Conservation (phyloP, 2,797 vertebrate genomes). For the Pelodytes ibericus region DNA sequence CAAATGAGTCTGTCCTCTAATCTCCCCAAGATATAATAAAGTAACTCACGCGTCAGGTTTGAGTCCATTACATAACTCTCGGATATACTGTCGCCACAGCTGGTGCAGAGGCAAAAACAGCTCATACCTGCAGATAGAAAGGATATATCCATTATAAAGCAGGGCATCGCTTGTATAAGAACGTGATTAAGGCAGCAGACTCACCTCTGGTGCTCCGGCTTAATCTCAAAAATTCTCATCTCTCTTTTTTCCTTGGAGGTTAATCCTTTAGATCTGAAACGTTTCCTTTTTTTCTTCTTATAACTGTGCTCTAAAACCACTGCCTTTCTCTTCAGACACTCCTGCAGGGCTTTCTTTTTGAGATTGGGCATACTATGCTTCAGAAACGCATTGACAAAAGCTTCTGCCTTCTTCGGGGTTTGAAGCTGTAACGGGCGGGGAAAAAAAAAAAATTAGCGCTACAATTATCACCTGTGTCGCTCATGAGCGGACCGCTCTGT, state of each 20-base stretch:
- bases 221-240: slow-evolving; percentile 85
- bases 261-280: slow-evolving; percentile 78
- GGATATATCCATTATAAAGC: too few species aligned
- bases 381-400: slow-evolving; percentile 81
- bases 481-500: too few species aligned
- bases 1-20: too few species aligned
- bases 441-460: neutral
- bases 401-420: slow-evolving; percentile 62
- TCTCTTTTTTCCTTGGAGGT: slow-evolving; percentile 81
- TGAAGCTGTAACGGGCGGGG: slow-evolving; percentile 68
- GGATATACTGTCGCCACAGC: slow-evolving; percentile 90
- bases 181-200: neutral
- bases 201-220: slow-evolving; percentile 85
- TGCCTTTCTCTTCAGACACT: slow-evolving; percentile 75
- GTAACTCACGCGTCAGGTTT: slow-evolving; percentile 75
- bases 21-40: too few species aligned
- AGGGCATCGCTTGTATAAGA: neutral
- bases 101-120: slow-evolving; percentile 88
- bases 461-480: too few species aligned
- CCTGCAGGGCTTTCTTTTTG: slow-evolving; percentile 59
- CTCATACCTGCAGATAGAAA: slow-evolving; percentile 75
- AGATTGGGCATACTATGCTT: slow-evolving; percentile 69
- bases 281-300: slow-evolving; percentile 64
- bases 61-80: slow-evolving; percentile 84
- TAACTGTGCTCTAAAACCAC: slow-evolving; percentile 75